Conservation (phyloP, 2,797 vertebrate genomes). For the Pelobates cultripes region DNA sequence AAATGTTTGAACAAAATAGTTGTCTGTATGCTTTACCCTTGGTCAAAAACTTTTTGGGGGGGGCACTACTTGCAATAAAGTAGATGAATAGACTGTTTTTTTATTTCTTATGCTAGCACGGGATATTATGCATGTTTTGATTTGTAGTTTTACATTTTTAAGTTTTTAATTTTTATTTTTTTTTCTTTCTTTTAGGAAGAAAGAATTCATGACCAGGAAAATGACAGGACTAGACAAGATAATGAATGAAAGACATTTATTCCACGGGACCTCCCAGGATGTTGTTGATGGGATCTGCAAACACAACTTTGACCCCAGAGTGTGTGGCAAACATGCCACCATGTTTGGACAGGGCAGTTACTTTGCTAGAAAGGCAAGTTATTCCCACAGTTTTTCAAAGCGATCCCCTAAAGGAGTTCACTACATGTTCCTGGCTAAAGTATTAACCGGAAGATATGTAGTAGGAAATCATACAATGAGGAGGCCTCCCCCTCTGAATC, state of each 20-base stretch:
- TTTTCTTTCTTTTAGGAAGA: constrained; percentile 81
- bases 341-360: constrained; percentile 99
- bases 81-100: no score
- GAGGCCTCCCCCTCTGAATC: constrained; percentile 90
- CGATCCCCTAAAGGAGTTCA: constrained; percentile 90
- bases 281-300: constrained; percentile 98
- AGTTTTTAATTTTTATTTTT: no score
- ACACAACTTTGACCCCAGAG: constrained; percentile 98
- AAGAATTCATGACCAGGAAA: constrained; percentile 94
- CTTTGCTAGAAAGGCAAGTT: constrained; percentile 94
- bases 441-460: constrained; percentile 92
- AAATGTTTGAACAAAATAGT: no score
- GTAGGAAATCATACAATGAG: constrained; percentile 96
- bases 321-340: constrained; percentile 97
- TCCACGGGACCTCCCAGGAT: constrained; percentile 96
- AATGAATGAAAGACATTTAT: constrained; percentile 93
- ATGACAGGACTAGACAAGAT: constrained; percentile 89
- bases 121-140: no score
- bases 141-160: no score
- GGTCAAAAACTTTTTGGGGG: no score
- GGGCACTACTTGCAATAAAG: no score
- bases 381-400: constrained; percentile 97
- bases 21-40: no score
- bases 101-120: no score
- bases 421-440: constrained; percentile 98